Conservation (phyloP, 2,797 vertebrate genomes). For the Vireo griseus region DNA sequence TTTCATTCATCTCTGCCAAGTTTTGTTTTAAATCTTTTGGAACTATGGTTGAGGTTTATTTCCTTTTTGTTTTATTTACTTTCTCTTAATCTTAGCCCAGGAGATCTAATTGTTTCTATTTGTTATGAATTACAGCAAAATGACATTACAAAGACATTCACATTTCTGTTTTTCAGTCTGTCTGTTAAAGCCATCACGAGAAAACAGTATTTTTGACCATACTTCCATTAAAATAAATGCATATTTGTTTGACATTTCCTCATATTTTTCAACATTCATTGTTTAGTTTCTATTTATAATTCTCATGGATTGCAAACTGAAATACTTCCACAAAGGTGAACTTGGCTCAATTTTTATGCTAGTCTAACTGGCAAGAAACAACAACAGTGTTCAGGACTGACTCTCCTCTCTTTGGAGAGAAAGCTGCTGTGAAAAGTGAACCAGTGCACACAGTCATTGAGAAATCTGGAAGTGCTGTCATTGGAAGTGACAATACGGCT, state of each 20-base stretch:
- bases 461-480: constrained; percentile 31
- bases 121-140: background rate
- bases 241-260: background rate
- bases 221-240: background rate
- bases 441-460: constrained; percentile 13
- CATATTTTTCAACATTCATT: background rate
- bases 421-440: background rate
- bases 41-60: background rate
- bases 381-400: background rate
- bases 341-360: constrained; percentile 35
- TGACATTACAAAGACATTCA: background rate
- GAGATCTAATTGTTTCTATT: background rate
- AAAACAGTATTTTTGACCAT: background rate
- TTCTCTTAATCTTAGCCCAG: background rate
- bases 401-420: background rate
- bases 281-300: constrained; percentile 12
- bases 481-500: constrained; percentile 19
- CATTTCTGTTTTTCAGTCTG: background rate
- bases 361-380: constrained; percentile 41
- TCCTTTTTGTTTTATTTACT: background rate
- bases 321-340: background rate
- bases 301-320: background rate
- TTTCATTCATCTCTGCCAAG: background rate
- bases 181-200: background rate
- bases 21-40: background rate